Evolutionary conservation across 2,113 vertebrate genomes (phyloP), one percentile per base, ranked within the genome.

Genomic region (Heliornis fulica): DNA sequence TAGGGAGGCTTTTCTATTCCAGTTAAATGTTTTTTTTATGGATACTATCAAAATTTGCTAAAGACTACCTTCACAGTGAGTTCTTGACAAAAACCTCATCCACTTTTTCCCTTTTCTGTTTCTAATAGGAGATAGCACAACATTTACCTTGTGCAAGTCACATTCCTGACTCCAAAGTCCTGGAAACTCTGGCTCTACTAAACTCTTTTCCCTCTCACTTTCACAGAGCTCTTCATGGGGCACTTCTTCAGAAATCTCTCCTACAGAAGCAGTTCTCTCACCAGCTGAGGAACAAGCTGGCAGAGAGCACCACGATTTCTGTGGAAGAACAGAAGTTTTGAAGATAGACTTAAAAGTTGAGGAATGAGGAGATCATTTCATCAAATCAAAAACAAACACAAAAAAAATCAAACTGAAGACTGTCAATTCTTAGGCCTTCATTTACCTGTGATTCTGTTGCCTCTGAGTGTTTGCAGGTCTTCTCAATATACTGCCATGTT

Each of bases 161-260:
- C 59, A 83, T 28, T 97, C 84, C 15, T 91, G 96, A 38, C 92
- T 92, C 99, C 98, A 99, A 17, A 99, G 98, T 29, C 99, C 99
- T 0, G 95, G 94, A 90, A 99, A 98, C 91, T 99, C 99, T 2
- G 99, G 99, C 92, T 98, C 94, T 5, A 95, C 93, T 34, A 99
- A 94, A 11, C 64, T 97, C 85, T 98, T 80, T 7, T 90, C 53
- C 2, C 19, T 48, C 11, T 94, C n/a, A 18, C 65, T 84, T 75
- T 71, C 86, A 46, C 57, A 48, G 32, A 32, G 31, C 36, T 34
- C 9, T 23, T 64, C 68, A 10, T 15, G 54, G 10, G 60, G 2
- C 21, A 4, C 48, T 14, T 11, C 15, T 71, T 80, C 96, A 93
- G 54, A 50, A 5, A 7, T 21, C 31, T 64, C 60, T 22, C 15